These are phyloP conservation scores for Osmerus mordax DNA, from an alignment of 2,113 vertebrate genomes.

Conservation along the genomic window DNA sequence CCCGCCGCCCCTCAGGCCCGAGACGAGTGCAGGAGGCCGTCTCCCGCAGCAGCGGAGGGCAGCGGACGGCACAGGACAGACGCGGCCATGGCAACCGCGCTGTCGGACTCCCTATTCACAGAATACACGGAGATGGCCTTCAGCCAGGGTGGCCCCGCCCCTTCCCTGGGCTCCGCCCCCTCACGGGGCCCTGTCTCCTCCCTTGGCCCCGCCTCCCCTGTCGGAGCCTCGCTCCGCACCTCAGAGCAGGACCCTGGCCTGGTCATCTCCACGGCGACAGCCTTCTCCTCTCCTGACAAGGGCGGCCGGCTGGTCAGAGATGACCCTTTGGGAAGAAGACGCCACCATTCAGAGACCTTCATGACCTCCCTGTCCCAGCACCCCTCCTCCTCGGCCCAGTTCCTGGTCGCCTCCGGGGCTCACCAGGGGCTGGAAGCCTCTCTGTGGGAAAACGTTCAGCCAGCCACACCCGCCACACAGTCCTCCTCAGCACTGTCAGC, in stretches of 20 bases:
- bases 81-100: constrained; percentile 35
- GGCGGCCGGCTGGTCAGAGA: constrained; percentile 46
- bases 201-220: constrained; percentile 44
- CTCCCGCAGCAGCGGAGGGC: constrained; percentile 54
- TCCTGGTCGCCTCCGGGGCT: constrained; percentile 56
- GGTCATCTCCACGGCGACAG: constrained; percentile 63
- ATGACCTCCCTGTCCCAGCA: constrained; percentile 51
- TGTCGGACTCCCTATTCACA: constrained; percentile 49
- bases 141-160: constrained; percentile 48
- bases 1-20: constrained; percentile 50
- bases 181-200: constrained; percentile 45
- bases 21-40: constrained; percentile 46
- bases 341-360: constrained; percentile 70
- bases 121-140: constrained; percentile 62
- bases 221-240: constrained; percentile 6
- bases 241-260: constrained; percentile 54
- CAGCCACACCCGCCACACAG: constrained; percentile 55
- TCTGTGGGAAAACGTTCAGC: constrained; percentile 60
- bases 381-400: constrained; percentile 60
- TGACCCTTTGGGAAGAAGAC: constrained; percentile 55
- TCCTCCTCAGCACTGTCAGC: constrained; percentile 58
- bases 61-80: constrained; percentile 56
- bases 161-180: constrained; percentile 42
- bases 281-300: constrained; percentile 65
- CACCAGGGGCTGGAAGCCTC: constrained; percentile 65